Conservation (phyloP, 2,888 invertebrate species). For the Phorcus lineatus region DNA sequence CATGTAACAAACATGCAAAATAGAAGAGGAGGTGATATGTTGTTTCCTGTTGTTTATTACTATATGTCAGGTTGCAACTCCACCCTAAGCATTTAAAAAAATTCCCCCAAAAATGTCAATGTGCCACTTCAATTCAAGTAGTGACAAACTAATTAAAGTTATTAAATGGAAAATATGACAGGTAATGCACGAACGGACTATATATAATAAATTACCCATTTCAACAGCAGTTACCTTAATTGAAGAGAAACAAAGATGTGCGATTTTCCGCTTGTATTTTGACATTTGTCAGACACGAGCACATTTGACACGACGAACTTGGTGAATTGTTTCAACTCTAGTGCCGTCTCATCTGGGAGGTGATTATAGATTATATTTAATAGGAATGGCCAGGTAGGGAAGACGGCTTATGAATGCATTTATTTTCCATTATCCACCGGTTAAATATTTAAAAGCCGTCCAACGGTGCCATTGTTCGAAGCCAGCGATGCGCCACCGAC, state of each 20-base stretch:
- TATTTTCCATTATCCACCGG: constrained; percentile 17
- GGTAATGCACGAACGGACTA: too few species aligned
- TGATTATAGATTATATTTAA: constrained; percentile 11
- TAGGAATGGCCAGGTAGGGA: constrained; percentile 18
- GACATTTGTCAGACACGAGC: background rate
- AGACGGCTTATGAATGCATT: constrained; percentile 14
- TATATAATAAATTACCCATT: too few species aligned
- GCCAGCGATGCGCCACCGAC: background rate
- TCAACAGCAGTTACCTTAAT: too few species aligned
- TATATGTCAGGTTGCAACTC: too few species aligned
- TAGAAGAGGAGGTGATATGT: too few species aligned
- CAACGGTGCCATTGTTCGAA: constrained; percentile 1
- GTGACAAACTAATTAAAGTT: too few species aligned
- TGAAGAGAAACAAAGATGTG: background rate
- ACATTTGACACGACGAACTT: background rate
- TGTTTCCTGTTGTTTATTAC: too few species aligned
- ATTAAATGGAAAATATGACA: too few species aligned
- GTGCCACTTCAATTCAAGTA: too few species aligned
- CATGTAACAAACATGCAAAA: too few species aligned
- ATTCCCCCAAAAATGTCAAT: too few species aligned
- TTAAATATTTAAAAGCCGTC: constrained; percentile 23
- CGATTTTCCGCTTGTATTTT: constrained; percentile 3
- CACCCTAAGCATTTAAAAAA: too few species aligned
- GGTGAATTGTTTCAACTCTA: background rate
- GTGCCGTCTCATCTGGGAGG: background rate